Percentiles rank a stretch among this genome's conserved stretches.
Conservation (phyloP, 2,113 vertebrate species). For the Toxotes chatareus region DNA sequence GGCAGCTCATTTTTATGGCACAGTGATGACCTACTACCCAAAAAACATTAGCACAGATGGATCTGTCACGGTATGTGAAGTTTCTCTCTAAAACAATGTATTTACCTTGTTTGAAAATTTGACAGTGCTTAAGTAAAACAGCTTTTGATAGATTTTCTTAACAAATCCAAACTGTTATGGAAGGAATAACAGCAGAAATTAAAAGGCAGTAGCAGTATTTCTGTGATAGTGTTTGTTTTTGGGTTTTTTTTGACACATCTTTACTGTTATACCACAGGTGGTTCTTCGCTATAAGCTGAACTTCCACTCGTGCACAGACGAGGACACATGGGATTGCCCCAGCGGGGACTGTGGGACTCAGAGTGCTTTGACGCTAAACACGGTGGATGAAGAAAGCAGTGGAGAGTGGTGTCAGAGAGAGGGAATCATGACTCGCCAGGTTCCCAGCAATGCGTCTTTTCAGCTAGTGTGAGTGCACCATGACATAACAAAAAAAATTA, state of each 20-base stretch:
- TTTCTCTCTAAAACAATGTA: accelerated
- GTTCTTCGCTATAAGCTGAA: slow-evolving; percentile 27
- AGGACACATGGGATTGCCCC: accelerated
- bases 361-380: accelerated
- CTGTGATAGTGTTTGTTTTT: no score
- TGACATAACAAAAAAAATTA: background rate
- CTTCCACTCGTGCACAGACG: accelerated
- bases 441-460: slow-evolving; percentile 7
- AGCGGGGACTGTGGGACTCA: background rate
- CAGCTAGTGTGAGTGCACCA: background rate
- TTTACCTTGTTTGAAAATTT: background rate
- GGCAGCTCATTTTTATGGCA: slow-evolving; percentile 10
- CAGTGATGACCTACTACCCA: slow-evolving; percentile 46
- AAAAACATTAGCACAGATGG: background rate
- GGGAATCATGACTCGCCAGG: background rate
- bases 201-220: no score
- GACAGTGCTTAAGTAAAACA: background rate
- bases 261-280: slow-evolving; percentile 5
- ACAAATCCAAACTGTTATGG: no score
- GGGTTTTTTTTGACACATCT: background rate
- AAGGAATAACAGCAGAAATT: no score
- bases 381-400: accelerated
- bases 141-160: no score
- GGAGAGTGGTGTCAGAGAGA: slow-evolving; percentile 37
- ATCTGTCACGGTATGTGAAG: background rate